These are phyloP conservation scores for Characodon lateralis DNA, from an alignment of 2,797 vertebrate species.

Conservation along the genomic window DNA sequence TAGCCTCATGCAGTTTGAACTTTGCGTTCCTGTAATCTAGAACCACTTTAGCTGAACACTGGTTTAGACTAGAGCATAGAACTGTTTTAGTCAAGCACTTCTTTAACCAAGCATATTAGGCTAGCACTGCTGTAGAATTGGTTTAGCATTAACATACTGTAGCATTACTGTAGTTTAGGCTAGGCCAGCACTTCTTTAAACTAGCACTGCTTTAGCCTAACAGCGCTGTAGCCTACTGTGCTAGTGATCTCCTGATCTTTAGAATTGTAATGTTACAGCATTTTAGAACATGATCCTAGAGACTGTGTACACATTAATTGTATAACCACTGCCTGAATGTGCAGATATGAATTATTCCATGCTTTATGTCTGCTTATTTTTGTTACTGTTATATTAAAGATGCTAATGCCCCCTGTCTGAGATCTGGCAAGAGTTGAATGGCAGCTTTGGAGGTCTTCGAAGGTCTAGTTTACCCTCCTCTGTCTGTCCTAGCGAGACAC, in stretches of 20 bases:
- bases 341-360: slow-evolving; percentile 6
- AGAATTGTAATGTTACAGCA: not conserved
- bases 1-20: not conserved
- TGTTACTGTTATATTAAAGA: slow-evolving; percentile 17
- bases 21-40: not conserved
- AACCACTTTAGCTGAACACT: not conserved
- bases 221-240: not conserved
- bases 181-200: not conserved
- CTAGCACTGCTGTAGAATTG: not conserved
- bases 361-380: slow-evolving; percentile 19
- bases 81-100: not conserved
- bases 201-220: not conserved
- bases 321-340: not conserved
- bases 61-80: no score
- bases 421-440: slow-evolving; percentile 8
- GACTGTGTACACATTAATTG: not conserved
- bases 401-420: slow-evolving; percentile 13
- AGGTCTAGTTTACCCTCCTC: slow-evolving; percentile 36
- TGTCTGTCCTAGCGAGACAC: slow-evolving; percentile 45
- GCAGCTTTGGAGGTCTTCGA: slow-evolving; percentile 31
- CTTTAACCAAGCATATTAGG: not conserved
- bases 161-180: no score
- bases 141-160: not conserved
- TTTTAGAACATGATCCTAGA: not conserved
- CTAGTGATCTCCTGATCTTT: not conserved